A percentile compares a stretch with the other conserved stretches of the same genome.
Evolutionary conservation across 2,797 vertebrate genomes (phyloP).

Genomic region (Oreochromis grahami): DNA sequence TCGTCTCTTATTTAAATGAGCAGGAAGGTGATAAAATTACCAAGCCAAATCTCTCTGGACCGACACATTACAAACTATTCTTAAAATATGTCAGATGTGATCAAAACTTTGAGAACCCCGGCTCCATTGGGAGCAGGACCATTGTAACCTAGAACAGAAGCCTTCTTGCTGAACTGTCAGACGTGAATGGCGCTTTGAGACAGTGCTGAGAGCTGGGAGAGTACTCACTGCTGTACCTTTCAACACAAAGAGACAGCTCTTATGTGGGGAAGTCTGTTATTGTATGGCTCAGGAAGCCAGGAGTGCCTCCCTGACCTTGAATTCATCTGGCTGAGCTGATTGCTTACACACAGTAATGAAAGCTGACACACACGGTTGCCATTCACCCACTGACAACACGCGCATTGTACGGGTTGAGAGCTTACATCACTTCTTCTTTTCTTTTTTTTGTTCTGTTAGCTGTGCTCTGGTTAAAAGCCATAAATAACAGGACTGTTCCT

Average conservation of each 20-base stretch:
- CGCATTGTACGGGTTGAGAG: neutral
- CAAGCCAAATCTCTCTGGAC: neutral
- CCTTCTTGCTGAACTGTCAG: constrained; percentile 17
- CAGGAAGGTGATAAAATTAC: neutral
- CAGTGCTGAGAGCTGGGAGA: neutral
- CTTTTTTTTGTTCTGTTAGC: rapidly evolving
- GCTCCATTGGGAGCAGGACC: neutral
- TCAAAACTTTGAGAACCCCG: neutral
- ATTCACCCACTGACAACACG: neutral
- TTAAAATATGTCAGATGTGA: neutral
- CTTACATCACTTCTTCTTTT: neutral
- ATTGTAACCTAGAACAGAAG: neutral
- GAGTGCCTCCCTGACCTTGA: constrained; percentile 37
- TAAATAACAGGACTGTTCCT: constrained; percentile 7
- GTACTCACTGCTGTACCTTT: constrained; percentile 4
- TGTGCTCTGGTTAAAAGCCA: neutral
- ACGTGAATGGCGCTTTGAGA: constrained; percentile 15
- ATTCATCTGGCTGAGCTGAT: constrained; percentile 22
- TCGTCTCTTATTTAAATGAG: neutral
- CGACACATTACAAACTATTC: neutral
- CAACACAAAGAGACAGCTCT: constrained; percentile 41
- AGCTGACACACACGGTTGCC: constrained; percentile 4
- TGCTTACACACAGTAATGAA: constrained; percentile 39
- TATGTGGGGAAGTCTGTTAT: constrained; percentile 28
- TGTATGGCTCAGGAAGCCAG: constrained; percentile 1